Base-by-base conservation (phyloP, 2,113 vertebrate species). In the Cercocebus atys region DNA sequence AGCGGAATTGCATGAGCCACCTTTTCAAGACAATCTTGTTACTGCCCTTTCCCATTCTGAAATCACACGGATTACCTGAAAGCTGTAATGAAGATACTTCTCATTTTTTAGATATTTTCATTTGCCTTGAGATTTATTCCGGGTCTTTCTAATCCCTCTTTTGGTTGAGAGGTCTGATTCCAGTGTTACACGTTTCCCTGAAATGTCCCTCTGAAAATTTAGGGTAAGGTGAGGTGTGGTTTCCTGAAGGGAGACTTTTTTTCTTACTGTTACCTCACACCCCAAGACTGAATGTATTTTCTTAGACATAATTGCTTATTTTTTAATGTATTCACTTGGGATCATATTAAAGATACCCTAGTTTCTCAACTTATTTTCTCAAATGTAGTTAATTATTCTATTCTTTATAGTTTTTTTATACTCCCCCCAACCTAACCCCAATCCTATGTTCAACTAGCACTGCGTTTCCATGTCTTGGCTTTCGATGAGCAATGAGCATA, bases 311-410 rank as follows among this genome's bases (percentile, higher is more conserved):
- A 83, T 85, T 93, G 17, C 47, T 93, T 95, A 57, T 30, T 70
- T 88, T 97, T 70, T 85, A 47, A 57, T 80, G 4, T 80, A 66
- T 90, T 91, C 47, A 95, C 66, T 93, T 86, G 68, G 20, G 43
- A 4, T 80, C 72, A 92, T 89, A 80, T 94, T 90, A 75, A 97
- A 96, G 80, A 85, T 72, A 35, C 43, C 82, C 59, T 70, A 88
- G 70, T 45, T 84, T 93, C 64, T 94, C 88, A 80, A 88, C 50
- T 78, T 92, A 68, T 90, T 92, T 88, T 94, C 55, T 82, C 66
- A 89, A 84, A 55, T 57, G 38, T 5, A 81, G 72, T 68, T 92
- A 92, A 93, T 92, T 95, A 52, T 64, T 91, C 52, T 3, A 35
- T 79, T 84, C 95, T 96, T 75, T 94, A 59, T 40, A 32, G 12